Evolutionary conservation across 2,113 vertebrate species (phyloP).

Genomic region (Pelusios castaneus): DNA sequence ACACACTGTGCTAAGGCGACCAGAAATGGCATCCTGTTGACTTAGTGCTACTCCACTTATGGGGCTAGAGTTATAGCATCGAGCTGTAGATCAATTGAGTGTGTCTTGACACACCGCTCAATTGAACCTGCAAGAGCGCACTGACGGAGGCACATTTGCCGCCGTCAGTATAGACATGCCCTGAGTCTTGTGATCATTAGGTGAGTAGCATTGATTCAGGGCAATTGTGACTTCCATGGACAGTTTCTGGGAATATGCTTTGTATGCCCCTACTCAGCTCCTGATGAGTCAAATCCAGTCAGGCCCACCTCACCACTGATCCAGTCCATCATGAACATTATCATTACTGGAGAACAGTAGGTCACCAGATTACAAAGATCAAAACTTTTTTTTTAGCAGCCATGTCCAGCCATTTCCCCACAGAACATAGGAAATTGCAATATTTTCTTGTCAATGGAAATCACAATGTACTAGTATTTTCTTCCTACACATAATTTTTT

Average conservation of each 20-base stretch:
- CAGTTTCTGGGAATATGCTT: neutral
- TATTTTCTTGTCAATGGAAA: neutral
- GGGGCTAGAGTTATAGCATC: too few relatives aligned
- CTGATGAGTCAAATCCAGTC: neutral
- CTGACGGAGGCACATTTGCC: too few relatives aligned
- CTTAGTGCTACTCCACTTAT: too few relatives aligned
- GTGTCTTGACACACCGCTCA: too few relatives aligned
- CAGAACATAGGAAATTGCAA: neutral
- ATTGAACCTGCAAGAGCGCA: too few relatives aligned
- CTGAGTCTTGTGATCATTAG: neutral
- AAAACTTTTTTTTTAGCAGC: neutral
- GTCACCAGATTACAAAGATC: neutral
- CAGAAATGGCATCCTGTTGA: too few relatives aligned
- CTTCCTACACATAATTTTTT: neutral
- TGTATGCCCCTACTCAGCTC: neutral
- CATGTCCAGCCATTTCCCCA: neutral
- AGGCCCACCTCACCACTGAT: neutral
- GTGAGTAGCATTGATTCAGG: neutral
- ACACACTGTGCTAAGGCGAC: too few relatives aligned
- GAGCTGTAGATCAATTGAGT: too few relatives aligned
- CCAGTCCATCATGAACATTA: neutral
- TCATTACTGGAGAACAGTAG: neutral
- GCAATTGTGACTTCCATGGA: neutral
- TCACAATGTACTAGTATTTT: neutral
- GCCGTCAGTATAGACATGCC: too few relatives aligned